phyloP scores from a whole-genome alignment of 2,113 vertebrate genomes.

The Heterotilapia buettikoferi region DNA sequence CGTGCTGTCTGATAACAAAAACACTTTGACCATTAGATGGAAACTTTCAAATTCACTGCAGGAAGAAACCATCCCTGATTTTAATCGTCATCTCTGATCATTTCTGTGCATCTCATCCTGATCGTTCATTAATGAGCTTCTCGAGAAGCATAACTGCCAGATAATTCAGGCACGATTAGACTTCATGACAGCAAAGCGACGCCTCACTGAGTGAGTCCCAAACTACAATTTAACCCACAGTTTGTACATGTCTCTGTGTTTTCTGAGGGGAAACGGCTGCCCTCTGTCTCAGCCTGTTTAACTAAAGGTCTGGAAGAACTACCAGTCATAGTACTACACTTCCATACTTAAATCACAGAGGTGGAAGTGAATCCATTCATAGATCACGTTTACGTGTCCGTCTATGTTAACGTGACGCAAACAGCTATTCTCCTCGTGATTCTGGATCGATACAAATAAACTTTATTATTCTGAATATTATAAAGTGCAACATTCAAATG shows the following conservation, averaged over 20 bases:
- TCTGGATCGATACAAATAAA: neutral
- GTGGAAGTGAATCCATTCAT: neutral
- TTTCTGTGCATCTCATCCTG: neutral
- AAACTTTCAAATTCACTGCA: neutral
- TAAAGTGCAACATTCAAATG: neutral
- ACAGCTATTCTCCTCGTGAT: neutral
- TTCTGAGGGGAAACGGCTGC: neutral
- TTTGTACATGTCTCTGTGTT: neutral
- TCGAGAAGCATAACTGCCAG: neutral
- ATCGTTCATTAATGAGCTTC: slow-evolving; percentile 1
- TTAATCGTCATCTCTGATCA: neutral
- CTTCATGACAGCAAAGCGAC: neutral
- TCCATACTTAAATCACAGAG: neutral
- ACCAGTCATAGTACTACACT: neutral
- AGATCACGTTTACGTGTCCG: neutral
- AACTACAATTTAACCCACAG: neutral
- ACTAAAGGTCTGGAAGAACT: neutral
- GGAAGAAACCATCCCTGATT: neutral
- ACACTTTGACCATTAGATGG: neutral
- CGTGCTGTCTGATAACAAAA: neutral
- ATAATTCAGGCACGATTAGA: neutral
- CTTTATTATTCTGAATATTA: neutral
- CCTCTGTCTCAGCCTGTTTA: neutral
- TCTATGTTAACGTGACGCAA: neutral
- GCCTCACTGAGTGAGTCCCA: neutral